Conservation (phyloP, 2,797 vertebrate genomes). For the Rousettus madagascariensis region DNA sequence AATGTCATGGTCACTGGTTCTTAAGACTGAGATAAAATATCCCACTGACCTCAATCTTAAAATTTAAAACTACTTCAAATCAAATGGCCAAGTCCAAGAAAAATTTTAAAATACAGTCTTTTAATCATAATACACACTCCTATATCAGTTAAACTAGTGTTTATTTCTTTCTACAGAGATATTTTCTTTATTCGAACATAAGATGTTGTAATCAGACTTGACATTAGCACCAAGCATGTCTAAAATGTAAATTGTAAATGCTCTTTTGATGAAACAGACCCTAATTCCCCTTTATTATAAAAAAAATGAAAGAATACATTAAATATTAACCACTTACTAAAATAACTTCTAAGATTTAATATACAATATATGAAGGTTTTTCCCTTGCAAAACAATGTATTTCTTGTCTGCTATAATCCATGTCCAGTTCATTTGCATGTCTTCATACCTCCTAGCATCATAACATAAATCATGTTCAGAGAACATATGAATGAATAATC, state of each 20-base stretch:
- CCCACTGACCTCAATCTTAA: background rate
- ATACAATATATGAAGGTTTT: background rate
- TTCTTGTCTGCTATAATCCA: background rate
- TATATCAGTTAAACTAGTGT: background rate
- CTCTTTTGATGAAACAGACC: background rate
- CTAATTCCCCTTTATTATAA: background rate
- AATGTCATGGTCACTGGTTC: background rate
- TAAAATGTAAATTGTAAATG: background rate
- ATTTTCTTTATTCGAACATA: constrained; percentile 32
- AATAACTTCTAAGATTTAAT: constrained; percentile 29
- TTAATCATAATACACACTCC: background rate
- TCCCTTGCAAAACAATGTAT: background rate
- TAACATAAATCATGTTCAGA: background rate
- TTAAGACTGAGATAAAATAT: background rate
- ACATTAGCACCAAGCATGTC: constrained; percentile 7
- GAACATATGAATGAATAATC: background rate
- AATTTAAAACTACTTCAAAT: background rate
- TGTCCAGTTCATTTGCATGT: background rate
- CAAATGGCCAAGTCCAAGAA: background rate
- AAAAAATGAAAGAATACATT: background rate
- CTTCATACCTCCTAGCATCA: background rate
- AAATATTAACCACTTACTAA: background rate
- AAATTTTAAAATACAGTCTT: background rate
- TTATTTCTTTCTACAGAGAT: background rate
- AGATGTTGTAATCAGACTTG: background rate